phyloP scores from a whole-genome alignment of 2,113 vertebrate genomes.

The Calyptommatus sinebrachiatus region DNA sequence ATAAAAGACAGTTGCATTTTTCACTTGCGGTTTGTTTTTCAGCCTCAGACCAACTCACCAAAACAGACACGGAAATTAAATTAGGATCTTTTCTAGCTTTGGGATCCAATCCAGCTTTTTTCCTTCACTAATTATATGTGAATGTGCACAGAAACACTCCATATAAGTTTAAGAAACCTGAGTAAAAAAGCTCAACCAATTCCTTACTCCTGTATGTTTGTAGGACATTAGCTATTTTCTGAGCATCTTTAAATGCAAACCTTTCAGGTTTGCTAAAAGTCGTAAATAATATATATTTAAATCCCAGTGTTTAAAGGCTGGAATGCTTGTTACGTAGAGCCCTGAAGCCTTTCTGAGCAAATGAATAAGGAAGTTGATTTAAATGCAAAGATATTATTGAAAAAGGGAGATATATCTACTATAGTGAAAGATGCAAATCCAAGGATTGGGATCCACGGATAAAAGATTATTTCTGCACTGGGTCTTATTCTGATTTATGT shows the following conservation, averaged over 20 bases:
- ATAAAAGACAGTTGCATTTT: conserved; percentile 34
- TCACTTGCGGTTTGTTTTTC: conserved; percentile 9
- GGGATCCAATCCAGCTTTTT: conserved; percentile 46
- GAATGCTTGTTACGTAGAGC: not conserved
- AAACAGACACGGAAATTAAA: conserved; percentile 51
- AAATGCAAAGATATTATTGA: not conserved
- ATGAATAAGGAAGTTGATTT: not conserved
- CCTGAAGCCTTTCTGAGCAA: not conserved
- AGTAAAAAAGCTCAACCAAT: conserved; percentile 36
- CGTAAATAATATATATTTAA: conserved; percentile 20
- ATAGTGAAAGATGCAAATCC: not conserved
- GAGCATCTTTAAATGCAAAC: conserved; percentile 3
- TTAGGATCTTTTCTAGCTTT: conserved; percentile 34
- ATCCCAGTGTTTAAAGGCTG: conserved; percentile 23
- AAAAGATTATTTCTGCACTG: too few relatives aligned
- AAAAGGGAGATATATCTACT: not conserved
- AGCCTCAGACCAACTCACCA: not conserved
- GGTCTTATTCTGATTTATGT: too few relatives aligned
- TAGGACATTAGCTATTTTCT: conserved; percentile 25
- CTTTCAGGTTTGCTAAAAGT: conserved; percentile 13
- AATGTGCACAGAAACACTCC: not conserved
- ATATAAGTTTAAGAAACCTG: conserved; percentile 17
- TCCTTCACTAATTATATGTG: conserved; percentile 19
- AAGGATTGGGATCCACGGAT: too few relatives aligned
- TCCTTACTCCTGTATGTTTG: conserved; percentile 4